Evolutionary conservation across 2,113 vertebrate species (phyloP), one percentile per base, ranked within the genome.

Genomic region (Accipiter virgatus): DNA sequence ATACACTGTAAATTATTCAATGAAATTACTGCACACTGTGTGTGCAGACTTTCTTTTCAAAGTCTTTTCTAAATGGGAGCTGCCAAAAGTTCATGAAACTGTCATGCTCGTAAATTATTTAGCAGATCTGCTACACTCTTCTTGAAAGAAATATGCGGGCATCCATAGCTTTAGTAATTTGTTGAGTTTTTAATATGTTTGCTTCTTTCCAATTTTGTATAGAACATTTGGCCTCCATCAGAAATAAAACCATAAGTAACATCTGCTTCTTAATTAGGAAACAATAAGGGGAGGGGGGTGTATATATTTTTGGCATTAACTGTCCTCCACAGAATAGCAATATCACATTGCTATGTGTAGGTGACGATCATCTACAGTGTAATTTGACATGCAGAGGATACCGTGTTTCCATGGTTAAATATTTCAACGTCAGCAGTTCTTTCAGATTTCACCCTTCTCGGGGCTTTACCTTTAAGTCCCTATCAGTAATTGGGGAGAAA

Each of bases 61-160:
- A 88, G 74, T 68, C 71, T 93, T 88, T 80, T 67, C 75, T 90
- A 88, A 83, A 74, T 34, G 11, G 13, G 38, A 90, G 32, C 71
- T 88, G 63, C 62, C 25, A 26, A 86, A 93, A 58, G 27, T 88
- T 95, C 58, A 48, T 86, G 36, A 78, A 95, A 88, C 75, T 87
- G 53, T 92, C 65, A 19, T 53, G 68, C 14, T 84, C 36, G 34
- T 83, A 72, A 89, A 91, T 86, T 78, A 56, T 86, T 92, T 48
- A 86, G 42, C 16, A 78, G 50, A 25, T 90, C 61, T 84, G 29
- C 80, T 72, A 12, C 23, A 17, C 9, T 78, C 19, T 74, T 77
- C 79, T 81, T 84, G 48, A 79, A 84, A 88, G 50, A 81, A 95
- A 81, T 32, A 34, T 8, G 2, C 26, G 36, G 38, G 31, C 26